Percentiles rank a stretch among this genome's conserved stretches.
Conservation (phyloP, 2,888 invertebrate genomes). For the Unio pictorum region DNA sequence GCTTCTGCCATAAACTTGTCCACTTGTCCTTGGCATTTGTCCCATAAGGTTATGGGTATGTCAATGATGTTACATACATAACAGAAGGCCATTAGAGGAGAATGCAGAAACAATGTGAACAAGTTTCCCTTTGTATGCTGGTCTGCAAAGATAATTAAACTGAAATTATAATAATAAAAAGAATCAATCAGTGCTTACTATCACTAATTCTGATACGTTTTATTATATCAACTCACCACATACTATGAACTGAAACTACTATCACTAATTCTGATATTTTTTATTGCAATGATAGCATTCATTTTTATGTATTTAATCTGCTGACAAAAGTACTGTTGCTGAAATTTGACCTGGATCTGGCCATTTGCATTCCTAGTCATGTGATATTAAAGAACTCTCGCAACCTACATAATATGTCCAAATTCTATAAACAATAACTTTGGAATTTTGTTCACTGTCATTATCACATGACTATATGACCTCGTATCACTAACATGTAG, state of each 20-base stretch:
- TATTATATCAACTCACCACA: neutral
- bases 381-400: too few relatives aligned
- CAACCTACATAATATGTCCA: too few relatives aligned
- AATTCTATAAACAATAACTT: too few relatives aligned
- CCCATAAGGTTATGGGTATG: constrained; percentile 90
- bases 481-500: too few relatives aligned
- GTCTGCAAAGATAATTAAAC: constrained; percentile 69
- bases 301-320: too few relatives aligned
- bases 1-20: constrained; percentile 93
- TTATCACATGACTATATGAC: too few relatives aligned
- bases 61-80: constrained; percentile 90
- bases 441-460: too few relatives aligned
- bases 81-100: constrained; percentile 92
- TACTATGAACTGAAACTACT: neutral
- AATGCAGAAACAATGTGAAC: constrained; percentile 95
- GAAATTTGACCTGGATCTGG: too few relatives aligned
- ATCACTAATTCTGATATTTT: too few relatives aligned
- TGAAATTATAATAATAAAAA: neutral
- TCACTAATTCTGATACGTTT: neutral
- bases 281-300: too few relatives aligned
- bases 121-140: constrained; percentile 84
- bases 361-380: too few relatives aligned
- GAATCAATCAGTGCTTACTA: neutral
- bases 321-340: too few relatives aligned
- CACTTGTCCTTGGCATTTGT: constrained; percentile 88